Base-by-base conservation (phyloP, 1,140 invertebrate genomes). In the Nilaparvata lugens region DNA sequence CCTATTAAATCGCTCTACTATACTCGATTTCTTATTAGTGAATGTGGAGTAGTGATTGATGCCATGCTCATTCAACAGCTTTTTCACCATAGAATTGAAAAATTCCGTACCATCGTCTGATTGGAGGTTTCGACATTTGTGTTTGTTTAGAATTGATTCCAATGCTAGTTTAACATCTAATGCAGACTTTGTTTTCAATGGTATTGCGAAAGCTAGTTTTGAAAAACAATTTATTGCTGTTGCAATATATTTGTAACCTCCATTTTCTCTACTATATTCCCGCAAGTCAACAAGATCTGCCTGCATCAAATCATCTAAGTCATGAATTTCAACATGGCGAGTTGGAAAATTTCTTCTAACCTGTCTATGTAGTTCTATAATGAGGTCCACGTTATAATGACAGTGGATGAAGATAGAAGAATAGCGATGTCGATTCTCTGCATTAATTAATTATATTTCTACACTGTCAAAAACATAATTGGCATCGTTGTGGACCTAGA, bases 1-100 rank as follows among this genome's bases (percentile, higher is more conserved):
- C 63, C 73, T 62, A 67, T 76, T 75, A 55, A 77, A 74, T 57
- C 76, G 52, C 68, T 78, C 77, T 45, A 72, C 70, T 56, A 78
- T 69, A 16, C 70, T 68, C 16, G 74, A 74, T 70, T 79, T 81
- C 40, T 71, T 69, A 40, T 65, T 65, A 56, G 66, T 71, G 67
- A 69, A 74, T 19, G 74, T 75, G 14, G 68, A 73, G 65, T 75
- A 78, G 61, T 75, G 67, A 63, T 76, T 71, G 40, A 78, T 73
- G 11, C 66, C 63, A 62, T 70, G 66, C 61, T 69, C 64, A 62
- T 71, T 66, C 62, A 75, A 62, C 35, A 72, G 55, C 23, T 45
- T 38, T 61, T 71, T 55, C 60, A 75, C 71, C 21, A 16, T 53
- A 51, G 55, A 48, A 64, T 74, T 75, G 54, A 68, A 71, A 65